Evolutionary conservation across 1,140 invertebrate species (phyloP).

Genomic region (Eriocheir sinensis): DNA sequence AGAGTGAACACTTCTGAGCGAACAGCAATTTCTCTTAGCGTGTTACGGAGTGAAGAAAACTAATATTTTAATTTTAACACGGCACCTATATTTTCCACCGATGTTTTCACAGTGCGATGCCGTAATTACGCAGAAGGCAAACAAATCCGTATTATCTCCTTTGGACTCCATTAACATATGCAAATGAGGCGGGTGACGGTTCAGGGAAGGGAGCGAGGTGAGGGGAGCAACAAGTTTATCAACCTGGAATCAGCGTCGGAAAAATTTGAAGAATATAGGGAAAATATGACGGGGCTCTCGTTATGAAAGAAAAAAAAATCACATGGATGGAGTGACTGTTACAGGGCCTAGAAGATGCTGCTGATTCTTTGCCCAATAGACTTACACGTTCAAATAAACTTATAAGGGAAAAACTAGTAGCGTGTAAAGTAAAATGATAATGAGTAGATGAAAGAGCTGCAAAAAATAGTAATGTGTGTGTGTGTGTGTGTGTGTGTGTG

Average conservation of each 20-base stretch:
- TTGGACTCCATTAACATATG: slow-evolving; percentile 24
- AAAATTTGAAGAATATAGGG: not conserved
- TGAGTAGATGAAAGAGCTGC: too few relatives aligned
- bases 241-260: not conserved
- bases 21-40: not conserved
- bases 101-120: not conserved
- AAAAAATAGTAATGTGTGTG: not conserved
- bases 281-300: not conserved
- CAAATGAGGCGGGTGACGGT: not conserved
- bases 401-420: too few relatives aligned
- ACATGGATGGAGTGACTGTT: not conserved
- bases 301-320: not conserved
- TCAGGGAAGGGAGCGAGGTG: not conserved
- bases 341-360: too few relatives aligned
- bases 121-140: not conserved
- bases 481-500: slow-evolving; percentile 46
- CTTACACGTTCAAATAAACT: too few relatives aligned
- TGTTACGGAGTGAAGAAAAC: not conserved
- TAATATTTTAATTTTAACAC: not conserved
- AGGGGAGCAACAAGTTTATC: not conserved
- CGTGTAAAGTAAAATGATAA: too few relatives aligned
- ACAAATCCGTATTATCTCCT: slow-evolving; percentile 15
- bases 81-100: not conserved
- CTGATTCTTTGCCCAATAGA: too few relatives aligned
- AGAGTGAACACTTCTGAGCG: too few relatives aligned